Evolutionary conservation across 1,140 invertebrate species (phyloP).

Genomic region (Grapholita molesta): DNA sequence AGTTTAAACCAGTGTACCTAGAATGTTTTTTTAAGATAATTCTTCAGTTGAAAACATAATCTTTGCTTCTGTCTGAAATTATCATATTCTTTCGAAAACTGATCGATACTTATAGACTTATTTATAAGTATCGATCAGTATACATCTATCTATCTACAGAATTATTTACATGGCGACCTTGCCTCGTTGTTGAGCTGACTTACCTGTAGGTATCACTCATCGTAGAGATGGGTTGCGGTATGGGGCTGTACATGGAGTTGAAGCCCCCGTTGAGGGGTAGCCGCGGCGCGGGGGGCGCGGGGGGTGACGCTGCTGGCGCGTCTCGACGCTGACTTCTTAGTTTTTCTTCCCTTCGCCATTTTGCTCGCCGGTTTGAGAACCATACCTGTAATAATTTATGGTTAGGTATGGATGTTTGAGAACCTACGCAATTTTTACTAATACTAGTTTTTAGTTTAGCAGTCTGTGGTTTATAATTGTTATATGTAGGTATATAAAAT

Average conservation of each 20-base stretch:
- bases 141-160: too few species aligned
- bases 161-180: neutral
- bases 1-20: too few species aligned
- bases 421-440: too few species aligned
- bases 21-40: too few species aligned
- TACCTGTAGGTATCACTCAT: conserved; percentile 97
- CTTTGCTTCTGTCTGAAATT: too few species aligned
- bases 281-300: conserved; percentile 79
- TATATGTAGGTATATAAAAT: too few species aligned
- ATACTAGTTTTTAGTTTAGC: too few species aligned
- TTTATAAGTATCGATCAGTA: too few species aligned
- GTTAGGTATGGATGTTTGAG: neutral
- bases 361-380: conserved; percentile 99
- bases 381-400: conserved; percentile 85
- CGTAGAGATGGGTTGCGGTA: conserved; percentile 94
- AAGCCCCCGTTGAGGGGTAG: conserved; percentile 90
- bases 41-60: too few species aligned
- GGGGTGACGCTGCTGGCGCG: conserved; percentile 77
- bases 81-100: too few species aligned
- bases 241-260: conserved; percentile 96
- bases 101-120: too few species aligned
- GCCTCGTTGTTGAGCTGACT: conserved; percentile 27
- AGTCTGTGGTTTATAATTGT: too few species aligned
- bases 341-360: conserved; percentile 99
- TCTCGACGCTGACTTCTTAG: conserved; percentile 89